Evolutionary conservation across 2,113 vertebrate genomes (phyloP).

Genomic region (Carettochelys insculpta): DNA sequence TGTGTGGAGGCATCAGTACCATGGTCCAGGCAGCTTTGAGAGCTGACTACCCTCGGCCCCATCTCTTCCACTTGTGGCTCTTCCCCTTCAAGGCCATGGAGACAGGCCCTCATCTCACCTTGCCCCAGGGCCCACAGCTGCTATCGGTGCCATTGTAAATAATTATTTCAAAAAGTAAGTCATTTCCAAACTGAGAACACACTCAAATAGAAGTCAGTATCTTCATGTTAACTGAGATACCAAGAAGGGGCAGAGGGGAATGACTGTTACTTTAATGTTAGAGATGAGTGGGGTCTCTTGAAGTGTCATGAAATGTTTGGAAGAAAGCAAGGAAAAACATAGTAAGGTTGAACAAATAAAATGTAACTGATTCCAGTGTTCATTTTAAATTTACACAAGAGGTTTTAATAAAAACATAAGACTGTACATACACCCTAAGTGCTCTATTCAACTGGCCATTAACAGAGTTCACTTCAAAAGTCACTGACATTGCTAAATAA

Average conservation of each 20-base stretch:
- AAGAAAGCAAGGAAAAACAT: background rate
- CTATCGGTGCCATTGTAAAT: no score
- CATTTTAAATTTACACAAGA: background rate
- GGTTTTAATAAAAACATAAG: background rate
- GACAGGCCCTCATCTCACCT: no score
- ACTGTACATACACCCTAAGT: background rate
- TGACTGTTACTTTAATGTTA: background rate
- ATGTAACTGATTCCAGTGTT: background rate
- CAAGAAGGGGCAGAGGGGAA: background rate
- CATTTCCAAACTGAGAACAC: background rate
- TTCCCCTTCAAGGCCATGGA: no score
- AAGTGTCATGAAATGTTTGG: background rate
- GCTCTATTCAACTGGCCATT: background rate
- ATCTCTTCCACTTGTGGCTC: no score
- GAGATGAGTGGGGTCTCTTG: background rate
- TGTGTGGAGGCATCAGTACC: no score
- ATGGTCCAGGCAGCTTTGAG: no score
- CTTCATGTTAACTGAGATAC: background rate
- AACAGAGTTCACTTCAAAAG: background rate
- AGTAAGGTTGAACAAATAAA: background rate
- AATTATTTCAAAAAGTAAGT: background rate
- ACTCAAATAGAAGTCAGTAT: background rate
- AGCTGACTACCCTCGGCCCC: no score
- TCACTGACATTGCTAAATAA: background rate
- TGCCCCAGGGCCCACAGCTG: no score